Conservation (phyloP, 2,888 invertebrate species). For the Hirtodrosophila histrioides region DNA sequence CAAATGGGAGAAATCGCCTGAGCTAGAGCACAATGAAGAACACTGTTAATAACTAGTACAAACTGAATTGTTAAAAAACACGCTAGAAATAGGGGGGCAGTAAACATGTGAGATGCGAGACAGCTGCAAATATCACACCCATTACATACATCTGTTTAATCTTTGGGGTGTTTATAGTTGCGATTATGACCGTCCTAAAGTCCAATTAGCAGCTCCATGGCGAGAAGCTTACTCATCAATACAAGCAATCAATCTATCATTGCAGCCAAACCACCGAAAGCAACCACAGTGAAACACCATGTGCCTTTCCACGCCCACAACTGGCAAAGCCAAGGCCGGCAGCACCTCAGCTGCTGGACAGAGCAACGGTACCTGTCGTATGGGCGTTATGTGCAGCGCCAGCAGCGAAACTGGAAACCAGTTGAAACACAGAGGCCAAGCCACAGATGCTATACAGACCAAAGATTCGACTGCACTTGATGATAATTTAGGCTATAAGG, state of each 20-base stretch:
- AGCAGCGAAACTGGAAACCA: slow-evolving; percentile 19
- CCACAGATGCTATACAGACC: slow-evolving; percentile 55
- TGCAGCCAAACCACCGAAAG: slow-evolving; percentile 26
- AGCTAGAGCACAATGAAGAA: background rate
- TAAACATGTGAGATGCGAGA: slow-evolving; percentile 27
- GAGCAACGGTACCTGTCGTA: slow-evolving; percentile 38
- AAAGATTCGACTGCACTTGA: slow-evolving; percentile 46
- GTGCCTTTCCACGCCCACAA: slow-evolving; percentile 79
- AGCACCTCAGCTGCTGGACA: slow-evolving; percentile 9
- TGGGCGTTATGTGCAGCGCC: slow-evolving; percentile 36
- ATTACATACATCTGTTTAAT: slow-evolving; percentile 23
- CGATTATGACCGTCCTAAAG: slow-evolving; percentile 29
- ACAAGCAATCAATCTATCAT: slow-evolving; percentile 1
- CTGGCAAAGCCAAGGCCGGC: slow-evolving; percentile 38
- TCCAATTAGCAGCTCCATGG: slow-evolving; percentile 56
- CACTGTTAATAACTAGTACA: slow-evolving; percentile 41
- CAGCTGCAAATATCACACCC: slow-evolving; percentile 42
- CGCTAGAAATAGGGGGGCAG: slow-evolving; percentile 9
- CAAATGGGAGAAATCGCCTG: slow-evolving; percentile 13
- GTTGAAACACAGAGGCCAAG: slow-evolving; percentile 53
- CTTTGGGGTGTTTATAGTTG: slow-evolving; percentile 33
- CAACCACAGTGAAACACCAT: slow-evolving; percentile 41
- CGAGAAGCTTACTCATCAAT: slow-evolving; percentile 35
- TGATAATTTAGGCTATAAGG: slow-evolving; percentile 75
- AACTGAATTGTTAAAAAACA: slow-evolving; percentile 13